A percentile compares a stretch with the other conserved stretches of the same genome.
Conservation (phyloP, 2,113 vertebrate genomes). For the Sardina pilchardus region DNA sequence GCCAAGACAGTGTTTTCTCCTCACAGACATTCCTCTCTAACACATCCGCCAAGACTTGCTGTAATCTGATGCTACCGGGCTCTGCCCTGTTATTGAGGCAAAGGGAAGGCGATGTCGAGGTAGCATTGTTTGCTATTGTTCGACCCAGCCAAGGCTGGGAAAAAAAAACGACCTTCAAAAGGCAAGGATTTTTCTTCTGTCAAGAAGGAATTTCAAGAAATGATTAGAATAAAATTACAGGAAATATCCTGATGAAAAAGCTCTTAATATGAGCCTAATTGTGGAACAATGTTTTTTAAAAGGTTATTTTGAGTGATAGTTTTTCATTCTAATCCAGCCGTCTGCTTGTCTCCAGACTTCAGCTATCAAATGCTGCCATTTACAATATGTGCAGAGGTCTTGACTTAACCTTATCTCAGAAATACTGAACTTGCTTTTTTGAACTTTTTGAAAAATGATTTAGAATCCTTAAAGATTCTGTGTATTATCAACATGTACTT, state of each 20-base stretch:
- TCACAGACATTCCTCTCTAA: background rate
- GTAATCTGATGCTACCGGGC: background rate
- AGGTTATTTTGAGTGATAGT: slow-evolving; percentile 8
- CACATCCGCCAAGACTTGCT: slow-evolving; percentile 13
- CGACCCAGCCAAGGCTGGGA: background rate
- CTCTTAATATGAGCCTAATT: background rate
- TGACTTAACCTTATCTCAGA: background rate
- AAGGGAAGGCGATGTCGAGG: background rate
- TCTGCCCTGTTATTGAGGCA: slow-evolving; percentile 18
- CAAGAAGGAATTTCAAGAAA: background rate
- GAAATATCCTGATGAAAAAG: background rate
- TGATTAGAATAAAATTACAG: slow-evolving; percentile 17
- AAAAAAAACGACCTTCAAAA: background rate
- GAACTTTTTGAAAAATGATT: background rate
- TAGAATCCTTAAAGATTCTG: background rate
- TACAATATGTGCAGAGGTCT: background rate
- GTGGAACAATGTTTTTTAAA: background rate
- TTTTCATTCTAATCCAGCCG: slow-evolving; percentile 1
- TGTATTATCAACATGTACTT: background rate
- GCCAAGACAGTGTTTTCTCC: slow-evolving; percentile 15
- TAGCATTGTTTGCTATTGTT: slow-evolving; percentile 3
- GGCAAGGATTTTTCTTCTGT: background rate
- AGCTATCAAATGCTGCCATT: background rate
- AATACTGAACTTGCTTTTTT: background rate
- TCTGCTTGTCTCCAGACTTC: background rate